A percentile compares a stretch with the other conserved stretches of the same genome.
These are phyloP conservation scores for Hybos culiciformis DNA, from an alignment of 2,888 invertebrate species.

Conservation along the genomic window DNA sequence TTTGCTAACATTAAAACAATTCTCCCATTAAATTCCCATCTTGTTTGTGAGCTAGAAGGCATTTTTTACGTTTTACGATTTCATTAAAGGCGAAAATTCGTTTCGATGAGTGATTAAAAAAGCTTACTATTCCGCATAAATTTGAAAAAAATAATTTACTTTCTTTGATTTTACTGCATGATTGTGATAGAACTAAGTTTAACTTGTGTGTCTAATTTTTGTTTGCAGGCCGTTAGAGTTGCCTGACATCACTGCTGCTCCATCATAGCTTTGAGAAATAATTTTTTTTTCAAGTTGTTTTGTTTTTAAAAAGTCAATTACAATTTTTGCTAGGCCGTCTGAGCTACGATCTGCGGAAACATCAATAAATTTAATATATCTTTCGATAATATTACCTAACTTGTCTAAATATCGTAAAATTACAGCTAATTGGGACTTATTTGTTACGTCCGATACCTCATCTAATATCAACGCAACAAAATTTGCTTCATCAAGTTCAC, in stretches of 20 bases:
- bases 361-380: conserved; percentile 14
- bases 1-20: conserved; percentile 13
- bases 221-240: conserved; percentile 18
- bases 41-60: conserved; percentile 12
- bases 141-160: conserved; percentile 2
- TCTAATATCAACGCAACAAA: conserved; percentile 19
- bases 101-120: conserved; percentile 17
- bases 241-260: conserved; percentile 16
- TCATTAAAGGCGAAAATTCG: conserved; percentile 10
- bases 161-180: conserved; percentile 2
- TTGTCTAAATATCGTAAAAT: conserved; percentile 13
- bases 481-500: conserved; percentile 14
- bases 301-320: conserved; percentile 3
- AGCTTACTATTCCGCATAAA: conserved; percentile 10
- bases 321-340: conserved; percentile 4
- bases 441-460: conserved; percentile 12
- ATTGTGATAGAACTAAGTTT: conserved; percentile 12
- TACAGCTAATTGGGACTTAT: conserved; percentile 15
- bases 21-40: conserved; percentile 15
- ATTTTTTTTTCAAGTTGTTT: conserved; percentile 12
- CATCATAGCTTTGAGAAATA: conserved; percentile 18
- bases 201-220: conserved; percentile 17
- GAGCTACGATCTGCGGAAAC: conserved; percentile 16
- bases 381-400: conserved; percentile 14
- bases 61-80: conserved; percentile 11